Evolutionary conservation across 2,113 vertebrate species (phyloP), one percentile per base, ranked within the genome.

Genomic region (Synodontis membranacea): DNA sequence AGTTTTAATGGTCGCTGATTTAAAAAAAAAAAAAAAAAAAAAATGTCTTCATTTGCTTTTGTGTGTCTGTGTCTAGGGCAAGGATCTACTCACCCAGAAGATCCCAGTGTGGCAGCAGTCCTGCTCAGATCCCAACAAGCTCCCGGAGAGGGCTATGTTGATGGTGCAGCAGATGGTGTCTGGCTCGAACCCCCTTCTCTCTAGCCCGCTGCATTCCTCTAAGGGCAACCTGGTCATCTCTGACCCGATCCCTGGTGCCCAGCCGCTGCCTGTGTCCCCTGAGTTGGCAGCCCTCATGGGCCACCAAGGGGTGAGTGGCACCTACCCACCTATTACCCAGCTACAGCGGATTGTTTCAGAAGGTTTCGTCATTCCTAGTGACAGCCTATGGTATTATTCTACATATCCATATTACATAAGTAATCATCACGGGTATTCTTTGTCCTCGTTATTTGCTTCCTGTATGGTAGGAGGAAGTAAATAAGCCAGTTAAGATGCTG

Each of bases 221-320:
- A 99, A 99, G 93, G 97, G 97, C 91, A 99, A 96, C 94, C 95
- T 99, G 93, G 95, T 98, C 92, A 99, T 99, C 94, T 99, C 98
- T 0, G 98, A 99, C 91, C 98, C 98, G 86, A 99, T 99, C 85
- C 98, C 98, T 0, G 98, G 98, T 86, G 97, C 98, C 92, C 97
- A 98, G 94, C 97, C 98, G 48, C 96, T 99, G 88, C 98, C 98
- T 1, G 97, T 99, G 90, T 97, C 98, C 86, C 97, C 98, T 0
- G 98, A 99, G 92, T 94, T 99, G 93, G 98, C 98, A n/a, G 97
- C 97, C 1, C 98, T 99, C 54, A 98, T 99, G 44, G 94, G 95
- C 64, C 94, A 95, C 83, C 91, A 89, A 86, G 91, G 91, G 81
- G 95, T 96, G 82, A 92, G 93, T 91, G 25, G 0, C 5, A 37